Evolutionary conservation across 1,140 invertebrate species (phyloP), one percentile per base, ranked within the genome.

Genomic region (Gryllus bimaculatus): DNA sequence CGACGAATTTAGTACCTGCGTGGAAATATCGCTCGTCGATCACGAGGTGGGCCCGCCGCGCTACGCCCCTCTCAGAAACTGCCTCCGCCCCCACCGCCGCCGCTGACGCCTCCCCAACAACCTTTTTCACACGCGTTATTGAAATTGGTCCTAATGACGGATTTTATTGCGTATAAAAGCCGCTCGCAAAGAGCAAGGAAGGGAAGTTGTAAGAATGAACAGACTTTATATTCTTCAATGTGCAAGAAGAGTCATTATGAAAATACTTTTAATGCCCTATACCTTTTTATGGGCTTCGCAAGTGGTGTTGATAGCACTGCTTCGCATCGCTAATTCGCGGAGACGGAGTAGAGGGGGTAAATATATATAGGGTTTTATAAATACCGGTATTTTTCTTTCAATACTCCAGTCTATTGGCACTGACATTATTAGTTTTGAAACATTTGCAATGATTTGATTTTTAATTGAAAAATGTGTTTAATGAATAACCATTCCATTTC

Each of bases 181-280:
- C 54, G 54, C 10, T 66, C 54, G 54, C 54, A 18, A 10, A 66
- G 54, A 18, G 18, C 10, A 66, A 10, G 18, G 54, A 66, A 66
- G 10, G 54, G 54, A 66, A 66, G 54, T 66, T 66, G 54, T 18
- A 66, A 66, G 54, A 66, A 10, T 66, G 54, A 66, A 18, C 54
- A 66, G 54, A 66, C 54, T 66, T 66, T 66, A 66, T 66, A 66
- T 66, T 66, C 54, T 66, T 66, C 54, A 66, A 66, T 66, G 54
- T 18, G 54, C 54, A 66, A 66, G 54, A 66, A 66, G 54, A 66
- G 54, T 66, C 54, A 66, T 66, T 66, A 66, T 66, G 54, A 66
- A 66, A 66, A 66, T 66, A 66, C 54, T 66, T 66, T 66, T 66
- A 66, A 66, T 66, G 54, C 18, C 54, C 54, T 66, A 66, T 66